Base-by-base conservation (phyloP, 2,113 vertebrate species). In the Dendropsophus ebraccatus region DNA sequence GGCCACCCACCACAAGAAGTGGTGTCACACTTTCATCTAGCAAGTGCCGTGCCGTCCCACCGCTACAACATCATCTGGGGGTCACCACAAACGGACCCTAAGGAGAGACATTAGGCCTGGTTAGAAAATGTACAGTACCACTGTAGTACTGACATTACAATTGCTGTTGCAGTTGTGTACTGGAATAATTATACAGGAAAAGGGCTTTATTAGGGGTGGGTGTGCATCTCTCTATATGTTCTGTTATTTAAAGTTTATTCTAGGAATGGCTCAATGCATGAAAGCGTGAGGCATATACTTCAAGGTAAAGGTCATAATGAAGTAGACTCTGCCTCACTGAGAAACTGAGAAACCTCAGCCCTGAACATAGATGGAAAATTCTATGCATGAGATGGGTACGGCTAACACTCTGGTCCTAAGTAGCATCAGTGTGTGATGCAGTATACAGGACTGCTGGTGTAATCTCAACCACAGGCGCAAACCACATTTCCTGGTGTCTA, bases 401-500 rank as follows among this genome's bases (percentile, higher is more conserved):
- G 37, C 23, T 75, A 7, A n/a, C 12, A 1, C n/a, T 49, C n/a
- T 50, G 11, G 72, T 49, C 41, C n/a, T 75, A 50, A n/a, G n/a
- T n/a, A n/a, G 23, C 37, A 45, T 72, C 19, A 23, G 19, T 5
- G 35, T 45, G 41, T 37, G n/a, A 50, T 16, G n/a, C n/a, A 25
- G 1, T 75, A n/a, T 17, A 73, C 21, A 45, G 70, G 45, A 13
- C 41, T 75, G 45, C 35, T 32, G 12, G 50, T 78, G 30, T 13
- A 37, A 11, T 37, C 11, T 60, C 8, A 67, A 84, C 69, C 82
- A 84, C 82, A 84, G 23, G 21, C n/a, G 45, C 45, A 75, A 84
- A 54, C 82, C 82, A 58, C 82, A 83, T 60, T 73, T 72, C 45
- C 52, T 47, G 60, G 14, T 58, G 37, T 12, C 70, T 67, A 14